These are phyloP conservation scores for Butastur rufipennis DNA, from an alignment of 2,113 vertebrate genomes.

Conservation along the genomic window DNA sequence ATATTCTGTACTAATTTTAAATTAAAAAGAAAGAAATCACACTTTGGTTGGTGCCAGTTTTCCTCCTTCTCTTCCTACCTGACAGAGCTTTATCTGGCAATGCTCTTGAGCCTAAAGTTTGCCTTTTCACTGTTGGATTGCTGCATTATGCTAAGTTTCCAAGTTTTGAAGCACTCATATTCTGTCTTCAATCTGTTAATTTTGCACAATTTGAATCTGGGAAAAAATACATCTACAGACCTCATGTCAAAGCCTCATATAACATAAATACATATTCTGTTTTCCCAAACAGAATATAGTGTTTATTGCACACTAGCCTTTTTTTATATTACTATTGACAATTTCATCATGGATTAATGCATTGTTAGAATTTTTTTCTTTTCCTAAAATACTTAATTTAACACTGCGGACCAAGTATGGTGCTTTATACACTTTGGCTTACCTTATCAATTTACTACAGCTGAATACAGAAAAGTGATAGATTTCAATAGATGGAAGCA, in stretches of 20 bases:
- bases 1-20: slow-evolving; percentile 1
- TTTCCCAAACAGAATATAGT: not conserved
- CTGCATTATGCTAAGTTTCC: not conserved
- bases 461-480: not conserved
- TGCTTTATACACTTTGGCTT: not conserved
- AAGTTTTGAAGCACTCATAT: not conserved
- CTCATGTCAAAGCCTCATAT: not conserved
- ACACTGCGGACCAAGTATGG: not conserved
- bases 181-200: not conserved
- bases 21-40: not conserved
- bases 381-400: not conserved
- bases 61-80: not conserved
- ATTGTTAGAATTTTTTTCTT: not conserved
- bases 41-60: not conserved
- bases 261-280: not conserved
- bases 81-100: not conserved
- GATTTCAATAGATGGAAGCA: not conserved
- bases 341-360: not conserved
- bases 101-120: not conserved
- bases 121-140: slow-evolving; percentile 5
- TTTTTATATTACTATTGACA: not conserved
- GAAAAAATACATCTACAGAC: not conserved
- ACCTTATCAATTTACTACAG: not conserved
- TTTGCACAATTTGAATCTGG: not conserved
- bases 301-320: not conserved